These are phyloP conservation scores for Momotus momota DNA, from an alignment of 2,797 vertebrate species.

Conservation along the genomic window DNA sequence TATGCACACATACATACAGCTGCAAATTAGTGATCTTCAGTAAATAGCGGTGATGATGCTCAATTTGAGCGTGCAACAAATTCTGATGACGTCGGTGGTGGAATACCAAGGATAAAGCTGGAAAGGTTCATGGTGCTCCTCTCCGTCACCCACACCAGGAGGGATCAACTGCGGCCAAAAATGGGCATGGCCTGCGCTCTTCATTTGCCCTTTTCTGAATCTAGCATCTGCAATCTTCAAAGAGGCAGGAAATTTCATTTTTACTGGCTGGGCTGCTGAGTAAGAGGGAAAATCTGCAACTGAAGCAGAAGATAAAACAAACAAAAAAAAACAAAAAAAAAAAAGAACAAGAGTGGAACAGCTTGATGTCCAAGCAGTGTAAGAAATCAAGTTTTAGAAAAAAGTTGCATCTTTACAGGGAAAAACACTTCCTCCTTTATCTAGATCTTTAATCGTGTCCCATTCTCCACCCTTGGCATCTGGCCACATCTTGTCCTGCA, in stretches of 20 bases:
- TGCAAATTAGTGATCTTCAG: not conserved
- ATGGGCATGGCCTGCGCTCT: not conserved
- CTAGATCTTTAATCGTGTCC: not conserved
- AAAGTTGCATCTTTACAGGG: conserved; percentile 13
- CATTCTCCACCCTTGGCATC: conserved; percentile 3
- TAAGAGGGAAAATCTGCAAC: conserved; percentile 52
- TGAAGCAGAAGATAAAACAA: conserved; percentile 43
- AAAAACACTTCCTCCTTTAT: conserved; percentile 31
- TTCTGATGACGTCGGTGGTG: not conserved
- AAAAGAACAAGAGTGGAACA: not conserved
- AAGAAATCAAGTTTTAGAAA: conserved; percentile 35
- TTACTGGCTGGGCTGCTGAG: conserved; percentile 30
- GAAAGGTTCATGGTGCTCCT: not conserved
- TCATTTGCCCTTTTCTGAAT: not conserved
- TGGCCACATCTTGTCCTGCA: conserved; percentile 27
- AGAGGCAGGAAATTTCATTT: conserved; percentile 61
- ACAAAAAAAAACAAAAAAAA: not conserved
- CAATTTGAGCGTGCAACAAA: not conserved
- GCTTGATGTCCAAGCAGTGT: not conserved
- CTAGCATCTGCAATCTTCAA: conserved; percentile 34
- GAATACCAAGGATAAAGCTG: not conserved
- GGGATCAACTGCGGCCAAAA: not conserved
- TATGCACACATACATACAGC: not conserved
- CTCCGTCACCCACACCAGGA: accelerated
- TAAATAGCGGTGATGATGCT: not conserved